Conservation (phyloP, 2,888 invertebrate species). For the Omphaloscelis lunosa region DNA sequence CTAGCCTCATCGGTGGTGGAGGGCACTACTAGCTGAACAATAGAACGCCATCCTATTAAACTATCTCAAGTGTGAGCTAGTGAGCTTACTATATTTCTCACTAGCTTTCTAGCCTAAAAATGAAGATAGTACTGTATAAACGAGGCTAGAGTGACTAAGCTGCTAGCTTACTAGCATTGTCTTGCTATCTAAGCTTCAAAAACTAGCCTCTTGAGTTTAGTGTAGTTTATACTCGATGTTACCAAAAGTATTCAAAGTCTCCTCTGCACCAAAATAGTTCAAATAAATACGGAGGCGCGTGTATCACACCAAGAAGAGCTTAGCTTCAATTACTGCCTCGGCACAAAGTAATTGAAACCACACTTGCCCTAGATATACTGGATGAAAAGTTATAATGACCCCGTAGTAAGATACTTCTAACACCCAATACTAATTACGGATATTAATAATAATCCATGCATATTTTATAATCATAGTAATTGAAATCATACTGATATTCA, state of each 20-base stretch:
- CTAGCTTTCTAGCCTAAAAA: background rate
- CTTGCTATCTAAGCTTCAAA: background rate
- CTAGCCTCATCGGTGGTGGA: background rate
- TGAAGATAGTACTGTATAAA: background rate
- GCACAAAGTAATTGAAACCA: slow-evolving; percentile 17
- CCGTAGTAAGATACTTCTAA: background rate
- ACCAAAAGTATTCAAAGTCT: background rate
- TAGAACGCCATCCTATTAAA: background rate
- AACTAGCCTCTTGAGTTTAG: background rate
- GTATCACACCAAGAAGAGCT: background rate
- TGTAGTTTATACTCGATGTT: background rate
- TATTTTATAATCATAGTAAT: background rate
- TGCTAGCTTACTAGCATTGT: background rate
- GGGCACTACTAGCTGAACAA: background rate
- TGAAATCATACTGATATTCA: background rate
- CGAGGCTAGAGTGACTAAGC: background rate
- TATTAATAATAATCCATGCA: too few species aligned
- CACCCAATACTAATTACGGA: background rate
- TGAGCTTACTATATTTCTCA: background rate
- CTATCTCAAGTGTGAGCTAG: too few species aligned
- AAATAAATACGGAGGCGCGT: background rate
- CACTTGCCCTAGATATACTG: slow-evolving; percentile 12
- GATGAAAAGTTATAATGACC: background rate
- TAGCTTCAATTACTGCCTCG: slow-evolving; percentile 18
- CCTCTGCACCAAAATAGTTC: background rate